Conservation (phyloP, 2,113 vertebrate genomes). For the Bombycilla garrulus region DNA sequence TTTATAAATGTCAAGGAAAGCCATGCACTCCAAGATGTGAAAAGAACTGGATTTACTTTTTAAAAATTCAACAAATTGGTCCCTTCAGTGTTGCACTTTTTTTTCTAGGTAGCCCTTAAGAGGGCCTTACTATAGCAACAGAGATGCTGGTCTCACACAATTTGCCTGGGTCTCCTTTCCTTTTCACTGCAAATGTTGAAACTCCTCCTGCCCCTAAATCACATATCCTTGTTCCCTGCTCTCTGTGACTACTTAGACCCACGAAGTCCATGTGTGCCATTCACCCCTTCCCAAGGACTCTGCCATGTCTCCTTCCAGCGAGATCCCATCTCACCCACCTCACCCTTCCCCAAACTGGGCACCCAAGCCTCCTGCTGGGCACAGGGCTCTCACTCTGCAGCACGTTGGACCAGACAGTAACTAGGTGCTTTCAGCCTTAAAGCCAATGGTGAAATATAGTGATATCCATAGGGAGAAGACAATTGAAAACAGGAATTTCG, state of each 20-base stretch:
- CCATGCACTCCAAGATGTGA: neutral
- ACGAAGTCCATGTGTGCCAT: accelerated
- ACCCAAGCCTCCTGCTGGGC: no score
- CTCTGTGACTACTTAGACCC: accelerated
- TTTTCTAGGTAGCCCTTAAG: neutral
- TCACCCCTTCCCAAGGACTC: neutral
- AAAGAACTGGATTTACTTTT: neutral
- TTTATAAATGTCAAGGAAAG: neutral
- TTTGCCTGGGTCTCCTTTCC: neutral
- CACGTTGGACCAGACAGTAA: neutral
- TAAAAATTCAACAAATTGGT: neutral
- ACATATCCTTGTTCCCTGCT: neutral
- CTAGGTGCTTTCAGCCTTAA: neutral
- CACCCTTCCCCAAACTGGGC: accelerated
- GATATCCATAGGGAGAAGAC: neutral
- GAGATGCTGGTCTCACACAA: neutral
- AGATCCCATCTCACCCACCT: neutral
- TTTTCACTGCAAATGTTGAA: neutral
- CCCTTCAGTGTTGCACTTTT: neutral
- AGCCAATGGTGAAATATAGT: neutral
- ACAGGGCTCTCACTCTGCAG: neutral
- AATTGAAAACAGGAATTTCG: neutral
- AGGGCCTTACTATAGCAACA: neutral
- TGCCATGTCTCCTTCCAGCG: accelerated
- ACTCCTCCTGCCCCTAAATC: accelerated